phyloP scores from a whole-genome alignment of 2,888 invertebrate species.

The Oxyteleia sp. region DNA sequence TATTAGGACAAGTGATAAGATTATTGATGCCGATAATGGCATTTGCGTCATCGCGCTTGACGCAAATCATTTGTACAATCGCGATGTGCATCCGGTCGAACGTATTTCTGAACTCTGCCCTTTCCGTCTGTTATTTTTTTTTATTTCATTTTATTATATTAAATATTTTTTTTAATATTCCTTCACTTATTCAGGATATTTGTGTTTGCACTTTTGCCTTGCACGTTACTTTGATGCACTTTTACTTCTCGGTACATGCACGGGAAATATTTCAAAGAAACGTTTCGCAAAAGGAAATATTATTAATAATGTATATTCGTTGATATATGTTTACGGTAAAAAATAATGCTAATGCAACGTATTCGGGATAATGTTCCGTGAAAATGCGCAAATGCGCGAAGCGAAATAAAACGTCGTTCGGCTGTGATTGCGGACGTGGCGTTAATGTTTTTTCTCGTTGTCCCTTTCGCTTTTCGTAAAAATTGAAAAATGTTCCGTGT shows the following conservation, averaged over 20 bases:
- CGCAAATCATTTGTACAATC: slow-evolving; percentile 2
- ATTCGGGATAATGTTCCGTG: too few relatives aligned
- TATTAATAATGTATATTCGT: slow-evolving; percentile 47
- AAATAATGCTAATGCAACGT: slow-evolving; percentile 53
- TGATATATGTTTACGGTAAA: slow-evolving; percentile 28
- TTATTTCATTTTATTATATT: too few relatives aligned
- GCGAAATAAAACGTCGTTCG: too few relatives aligned
- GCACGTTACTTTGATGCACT: slow-evolving; percentile 44
- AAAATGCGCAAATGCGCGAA: too few relatives aligned
- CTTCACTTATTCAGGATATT: slow-evolving; percentile 45
- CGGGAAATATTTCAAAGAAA: slow-evolving; percentile 44
- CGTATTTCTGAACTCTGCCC: neutral
- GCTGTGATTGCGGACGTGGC: too few relatives aligned
- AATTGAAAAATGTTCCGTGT: too few relatives aligned
- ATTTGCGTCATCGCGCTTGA: slow-evolving; percentile 6
- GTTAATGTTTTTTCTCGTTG: too few relatives aligned
- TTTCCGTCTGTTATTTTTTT: slow-evolving; percentile 3
- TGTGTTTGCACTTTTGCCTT: slow-evolving; percentile 37
- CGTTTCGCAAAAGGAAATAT: slow-evolving; percentile 40
- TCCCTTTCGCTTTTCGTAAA: too few relatives aligned
- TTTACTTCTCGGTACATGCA: slow-evolving; percentile 45
- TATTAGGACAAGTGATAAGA: slow-evolving; percentile 27
- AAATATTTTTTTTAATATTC: slow-evolving; percentile 32
- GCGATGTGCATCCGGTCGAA: neutral
- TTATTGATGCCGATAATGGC: slow-evolving; percentile 18